Percentiles rank a stretch among this genome's conserved stretches.
Conservation (phyloP, 2,888 invertebrate genomes). For the Girardia tigrina region DNA sequence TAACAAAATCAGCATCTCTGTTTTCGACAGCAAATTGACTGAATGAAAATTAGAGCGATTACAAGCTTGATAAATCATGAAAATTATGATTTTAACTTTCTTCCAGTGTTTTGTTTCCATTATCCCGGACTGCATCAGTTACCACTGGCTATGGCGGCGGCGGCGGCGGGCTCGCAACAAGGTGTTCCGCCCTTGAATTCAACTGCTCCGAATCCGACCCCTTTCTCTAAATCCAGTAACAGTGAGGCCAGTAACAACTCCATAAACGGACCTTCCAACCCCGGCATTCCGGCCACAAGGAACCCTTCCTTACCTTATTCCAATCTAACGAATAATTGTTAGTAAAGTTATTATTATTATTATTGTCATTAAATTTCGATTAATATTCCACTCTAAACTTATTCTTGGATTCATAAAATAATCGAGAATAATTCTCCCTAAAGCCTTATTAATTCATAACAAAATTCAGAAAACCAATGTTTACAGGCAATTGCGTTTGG, state of each 20-base stretch:
- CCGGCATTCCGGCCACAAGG: background rate
- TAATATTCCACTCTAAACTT: too few relatives aligned
- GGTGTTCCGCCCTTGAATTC: background rate
- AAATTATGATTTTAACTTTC: background rate
- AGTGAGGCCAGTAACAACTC: background rate
- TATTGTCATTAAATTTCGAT: too few relatives aligned
- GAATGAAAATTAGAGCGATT: background rate
- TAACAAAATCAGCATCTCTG: background rate
- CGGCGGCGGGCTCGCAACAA: background rate
- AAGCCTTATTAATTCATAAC: too few relatives aligned
- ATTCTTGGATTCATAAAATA: too few relatives aligned
- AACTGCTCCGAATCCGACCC: background rate
- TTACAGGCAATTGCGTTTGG: too few relatives aligned
- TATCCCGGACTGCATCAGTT: background rate
- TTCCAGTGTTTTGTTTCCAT: constrained; percentile 10
- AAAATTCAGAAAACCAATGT: too few relatives aligned
- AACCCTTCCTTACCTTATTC: background rate
- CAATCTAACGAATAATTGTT: background rate
- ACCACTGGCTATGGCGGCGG: background rate
- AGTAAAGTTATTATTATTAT: too few relatives aligned
- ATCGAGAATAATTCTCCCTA: too few relatives aligned
- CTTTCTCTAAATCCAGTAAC: background rate
- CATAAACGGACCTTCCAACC: background rate
- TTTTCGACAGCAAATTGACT: background rate
- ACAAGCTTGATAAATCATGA: background rate